Evolutionary conservation across 2,888 invertebrate species (phyloP).

Genomic region (Lobophora halterata): DNA sequence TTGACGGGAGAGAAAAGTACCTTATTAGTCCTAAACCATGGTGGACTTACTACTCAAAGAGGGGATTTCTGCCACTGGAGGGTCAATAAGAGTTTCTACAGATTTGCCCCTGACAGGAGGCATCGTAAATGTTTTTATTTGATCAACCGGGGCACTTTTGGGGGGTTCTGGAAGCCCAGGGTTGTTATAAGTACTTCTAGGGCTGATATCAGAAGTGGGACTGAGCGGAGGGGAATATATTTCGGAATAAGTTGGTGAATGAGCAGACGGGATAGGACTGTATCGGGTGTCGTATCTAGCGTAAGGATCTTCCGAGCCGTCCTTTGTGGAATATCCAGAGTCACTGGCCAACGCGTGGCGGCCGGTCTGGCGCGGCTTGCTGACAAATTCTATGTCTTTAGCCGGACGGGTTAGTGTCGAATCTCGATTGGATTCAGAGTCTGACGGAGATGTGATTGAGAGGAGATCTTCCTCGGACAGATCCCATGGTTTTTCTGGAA

Average conservation of each 20-base stretch:
- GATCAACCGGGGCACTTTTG: conserved; percentile 65
- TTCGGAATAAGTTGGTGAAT: conserved; percentile 75
- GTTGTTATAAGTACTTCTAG: conserved; percentile 62
- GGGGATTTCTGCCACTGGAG: conserved; percentile 58
- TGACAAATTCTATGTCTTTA: conserved; percentile 82
- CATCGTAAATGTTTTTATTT: conserved; percentile 68
- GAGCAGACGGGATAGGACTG: conserved; percentile 70
- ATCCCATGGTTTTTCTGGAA: conserved; percentile 91
- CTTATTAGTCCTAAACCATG: conserved; percentile 71
- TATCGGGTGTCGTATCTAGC: conserved; percentile 64
- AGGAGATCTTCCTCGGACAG: conserved; percentile 84
- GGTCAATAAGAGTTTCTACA: conserved; percentile 69
- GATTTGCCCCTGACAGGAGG: conserved; percentile 69
- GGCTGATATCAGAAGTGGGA: conserved; percentile 68
- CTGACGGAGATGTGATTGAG: conserved; percentile 77
- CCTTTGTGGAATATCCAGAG: conserved; percentile 71
- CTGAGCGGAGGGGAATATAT: conserved; percentile 75
- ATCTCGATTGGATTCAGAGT: conserved; percentile 81
- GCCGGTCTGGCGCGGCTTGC: conserved; percentile 80
- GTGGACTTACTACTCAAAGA: conserved; percentile 71
- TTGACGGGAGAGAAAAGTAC: too few relatives aligned
- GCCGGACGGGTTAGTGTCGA: conserved; percentile 79
- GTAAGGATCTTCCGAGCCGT: conserved; percentile 69
- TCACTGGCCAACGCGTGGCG: conserved; percentile 78
- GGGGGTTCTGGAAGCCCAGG: conserved; percentile 66